Evolutionary conservation across 92 coral and sea anemone genomes (phyloP), one percentile per base, ranked within the genome.

Genomic region (Epizoanthus fatuus): DNA sequence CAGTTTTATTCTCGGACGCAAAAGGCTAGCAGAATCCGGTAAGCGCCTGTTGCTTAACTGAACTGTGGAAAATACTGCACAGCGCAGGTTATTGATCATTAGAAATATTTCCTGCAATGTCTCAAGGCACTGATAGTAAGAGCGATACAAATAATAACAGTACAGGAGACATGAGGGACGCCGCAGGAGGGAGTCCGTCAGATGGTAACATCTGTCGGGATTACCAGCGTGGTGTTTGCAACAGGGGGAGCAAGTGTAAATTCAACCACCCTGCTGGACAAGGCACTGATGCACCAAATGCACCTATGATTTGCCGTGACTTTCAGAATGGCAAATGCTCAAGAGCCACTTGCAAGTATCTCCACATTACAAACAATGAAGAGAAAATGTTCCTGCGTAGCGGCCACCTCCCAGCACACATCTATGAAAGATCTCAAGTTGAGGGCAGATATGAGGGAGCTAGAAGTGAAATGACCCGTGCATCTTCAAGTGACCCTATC

Each of bases 281-380:
- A 93, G 99, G 99, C 45, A 91, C 91, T n/a, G 99, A 97, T 67
- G 92, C 96, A 2, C 89, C 93, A 69, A 94, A 96, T 75, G 90
- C 93, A 56, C 99, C 99, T 47, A 97, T 97, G 99, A 97, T 97
- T 68, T 97, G 99, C 79, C 93, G 99, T 15, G 99, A 97, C 69
- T 97, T 85, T 93, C 99, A 97, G 82, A 97, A 97, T 85, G 99
- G 99, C 77, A 97, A 94, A 54, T 97, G 99, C 84, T 84, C 72
- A 2, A 95, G 99, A 4, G 73, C 91, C 13, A 89, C 99, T 55
- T 97, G 99, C 92, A 97, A 97, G 86, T 97, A 97, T 79, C 49
- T 97, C 79, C 99, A 97, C 67, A 89, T 97, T 37, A 80, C 93
- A 65, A 93, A 95, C 78, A 80, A 80, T 49, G 99, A 97, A 45